phyloP scores from a whole-genome alignment of 2,113 vertebrate genomes.

The Prietella phreatophila region DNA sequence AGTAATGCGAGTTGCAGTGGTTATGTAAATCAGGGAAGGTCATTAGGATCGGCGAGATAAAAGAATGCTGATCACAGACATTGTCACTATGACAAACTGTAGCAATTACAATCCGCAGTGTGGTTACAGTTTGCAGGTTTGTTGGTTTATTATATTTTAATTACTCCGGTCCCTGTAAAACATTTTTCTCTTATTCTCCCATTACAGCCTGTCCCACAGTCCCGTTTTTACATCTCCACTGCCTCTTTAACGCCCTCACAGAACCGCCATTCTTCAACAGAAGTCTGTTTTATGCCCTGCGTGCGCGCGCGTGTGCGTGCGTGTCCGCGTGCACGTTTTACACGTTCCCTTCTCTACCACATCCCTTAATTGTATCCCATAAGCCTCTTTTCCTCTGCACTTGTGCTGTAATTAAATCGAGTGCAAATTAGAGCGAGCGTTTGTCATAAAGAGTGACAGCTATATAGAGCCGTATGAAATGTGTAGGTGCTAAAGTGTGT shows the following conservation, averaged over 20 bases:
- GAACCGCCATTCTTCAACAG: not conserved
- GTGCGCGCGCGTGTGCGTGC: constrained; percentile 3
- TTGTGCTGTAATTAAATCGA: not conserved
- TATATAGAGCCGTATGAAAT: constrained; percentile 1
- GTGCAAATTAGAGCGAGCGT: not conserved
- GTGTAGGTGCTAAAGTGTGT: not conserved
- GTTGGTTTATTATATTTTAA: constrained; percentile 2
- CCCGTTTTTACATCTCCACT: not conserved
- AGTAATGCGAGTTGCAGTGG: not conserved
- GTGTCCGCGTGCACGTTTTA: not conserved
- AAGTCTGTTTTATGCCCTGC: not conserved
- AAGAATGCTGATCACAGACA: not conserved
- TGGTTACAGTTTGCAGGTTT: not conserved
- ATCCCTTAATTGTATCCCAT: not conserved
- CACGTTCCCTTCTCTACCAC: not conserved
- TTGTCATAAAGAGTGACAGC: constrained; percentile 4
- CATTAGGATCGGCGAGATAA: not conserved
- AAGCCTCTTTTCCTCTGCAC: constrained; percentile 7
- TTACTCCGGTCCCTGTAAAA: not conserved
- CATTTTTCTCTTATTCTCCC: not conserved
- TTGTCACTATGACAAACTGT: not conserved
- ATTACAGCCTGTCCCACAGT: not conserved
- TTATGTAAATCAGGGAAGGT: too few species aligned
- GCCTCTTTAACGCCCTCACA: not conserved
- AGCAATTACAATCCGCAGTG: not conserved